Base-by-base conservation (phyloP, 2,888 invertebrate genomes). In the Drosophila flavopinicola region DNA sequence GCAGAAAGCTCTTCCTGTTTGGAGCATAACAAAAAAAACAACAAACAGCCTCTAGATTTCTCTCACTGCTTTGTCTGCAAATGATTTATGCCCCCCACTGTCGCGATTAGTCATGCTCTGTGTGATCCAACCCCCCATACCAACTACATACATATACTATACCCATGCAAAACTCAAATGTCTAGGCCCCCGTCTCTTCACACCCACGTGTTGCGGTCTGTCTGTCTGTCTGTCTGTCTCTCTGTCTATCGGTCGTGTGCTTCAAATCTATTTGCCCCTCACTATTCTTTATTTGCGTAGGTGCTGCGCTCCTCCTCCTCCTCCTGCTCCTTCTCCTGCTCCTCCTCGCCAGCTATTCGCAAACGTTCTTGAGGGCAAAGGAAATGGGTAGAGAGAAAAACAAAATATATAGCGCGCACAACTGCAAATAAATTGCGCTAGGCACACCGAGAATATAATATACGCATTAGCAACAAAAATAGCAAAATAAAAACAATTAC, bases 1-100 rank as follows among this genome's bases (percentile, higher is more conserved):
- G 76, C 85, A 82, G 78, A 76, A 85, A 80, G 85, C 85, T 85
- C 76, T 80, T 80, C 85, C 85, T 82, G 80, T 74, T 71, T 68
- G 20, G 20, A 57, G 48, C 52, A 44, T 37, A 63, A 13, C 44
- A 49, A 39, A 29, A 49, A 20, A 15, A 49, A 56, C 30, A 47
- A 35, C 32, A 25, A 30, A 44, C 29, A 44, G 35, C 49, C 27
- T 35, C 30, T 54, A 69, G 60, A 66, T 52, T 57, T 63, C 71
- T 70, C 59, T 66, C 44, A 9, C 49, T 72, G 53, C 53, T 41
- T 70, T 66, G 64, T 79, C 77, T 79, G 80, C 77, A 80, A 57
- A 75, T 75, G 58, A 64, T 80, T 83, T 66, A 74, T 59, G 63
- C 60, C 32, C 24, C 25, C 38, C 32, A 7, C 45, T 48, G 61